These are phyloP conservation scores for Phoebastria nigripes DNA, from an alignment of 2,797 vertebrate genomes.

Conservation along the genomic window DNA sequence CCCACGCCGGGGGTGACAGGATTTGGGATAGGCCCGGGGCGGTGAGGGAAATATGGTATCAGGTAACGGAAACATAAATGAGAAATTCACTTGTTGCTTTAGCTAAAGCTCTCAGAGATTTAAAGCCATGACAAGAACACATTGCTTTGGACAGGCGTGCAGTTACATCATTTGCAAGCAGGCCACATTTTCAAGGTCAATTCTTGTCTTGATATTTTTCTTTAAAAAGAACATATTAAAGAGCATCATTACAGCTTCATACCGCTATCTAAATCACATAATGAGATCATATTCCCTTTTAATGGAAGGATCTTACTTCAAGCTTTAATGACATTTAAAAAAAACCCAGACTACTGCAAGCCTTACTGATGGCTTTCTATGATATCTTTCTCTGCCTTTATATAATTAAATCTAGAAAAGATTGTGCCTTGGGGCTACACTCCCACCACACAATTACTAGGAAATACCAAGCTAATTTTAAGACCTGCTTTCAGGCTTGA, in stretches of 20 bases:
- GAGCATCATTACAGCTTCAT: background rate
- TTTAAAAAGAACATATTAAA: conserved; percentile 12
- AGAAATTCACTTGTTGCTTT: background rate
- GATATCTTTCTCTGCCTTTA: conserved; percentile 32
- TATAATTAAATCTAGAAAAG: conserved; percentile 27
- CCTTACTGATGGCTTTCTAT: conserved; percentile 14
- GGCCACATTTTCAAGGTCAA: background rate
- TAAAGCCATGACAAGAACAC: background rate
- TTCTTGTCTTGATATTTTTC: background rate
- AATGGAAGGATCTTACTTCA: conserved; percentile 27
- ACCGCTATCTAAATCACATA: conserved; percentile 1
- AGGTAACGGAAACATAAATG: background rate
- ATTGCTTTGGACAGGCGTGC: background rate
- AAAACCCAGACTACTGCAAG: background rate
- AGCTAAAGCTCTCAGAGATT: background rate
- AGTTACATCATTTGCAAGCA: background rate
- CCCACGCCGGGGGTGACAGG: background rate
- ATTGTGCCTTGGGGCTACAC: conserved; percentile 1
- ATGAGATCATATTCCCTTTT: conserved; percentile 32
- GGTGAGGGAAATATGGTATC: background rate
- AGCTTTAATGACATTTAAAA: conserved; percentile 35
- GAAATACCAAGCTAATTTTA: conserved; percentile 43
- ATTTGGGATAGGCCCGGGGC: background rate
- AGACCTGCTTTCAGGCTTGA: background rate
- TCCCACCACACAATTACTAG: background rate